Evolutionary conservation across 2,888 invertebrate species (phyloP), one percentile per base, ranked within the genome.

Genomic region (Villa cingulata): DNA sequence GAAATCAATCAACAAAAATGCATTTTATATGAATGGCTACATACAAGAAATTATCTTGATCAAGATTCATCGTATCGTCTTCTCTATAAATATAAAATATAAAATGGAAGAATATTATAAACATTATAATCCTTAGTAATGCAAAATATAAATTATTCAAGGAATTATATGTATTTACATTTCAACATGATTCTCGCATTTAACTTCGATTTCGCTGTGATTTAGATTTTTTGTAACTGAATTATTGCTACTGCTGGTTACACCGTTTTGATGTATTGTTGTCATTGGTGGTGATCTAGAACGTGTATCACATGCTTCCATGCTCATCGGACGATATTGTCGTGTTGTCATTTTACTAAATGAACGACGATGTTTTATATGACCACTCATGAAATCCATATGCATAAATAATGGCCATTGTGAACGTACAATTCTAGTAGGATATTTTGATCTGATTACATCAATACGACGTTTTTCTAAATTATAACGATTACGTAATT

Each of bases 401-500:
- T 64, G 62, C 2, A 66, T 62, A 49, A 60, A 70, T n/a, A 69
- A 55, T 2, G 68, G 63, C 70, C 70, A 70, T 23, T 65, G 64
- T 5, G 68, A 65, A 32, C 57, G 57, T 32, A 58, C 53, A 4
- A 49, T 48, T 44, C 58, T 56, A n/a, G 54, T 54, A 2, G 63
- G 62, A 55, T 60, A 58, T 37, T 59, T 58, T 20, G 59, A 55
- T 2, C 59, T 53, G 32, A 62, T 45, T 36, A 60, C 62, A 45
- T 69, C 68, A n/a, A 68, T 51, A 5, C 68, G 66, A 14, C 70
- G 59, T 49, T 69, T 69, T 50, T 70, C 70, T 29, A 70, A 61
- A 55, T 69, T 70, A 38, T 68, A 70, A 12, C 70, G 70, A 59
- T 70, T 70, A 29, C 70, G 58, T n/a, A 70, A 52, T 41, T 69